Evolutionary conservation across 2,888 invertebrate species (phyloP), one percentile per base, ranked within the genome.

Genomic region (Helleia helle): DNA sequence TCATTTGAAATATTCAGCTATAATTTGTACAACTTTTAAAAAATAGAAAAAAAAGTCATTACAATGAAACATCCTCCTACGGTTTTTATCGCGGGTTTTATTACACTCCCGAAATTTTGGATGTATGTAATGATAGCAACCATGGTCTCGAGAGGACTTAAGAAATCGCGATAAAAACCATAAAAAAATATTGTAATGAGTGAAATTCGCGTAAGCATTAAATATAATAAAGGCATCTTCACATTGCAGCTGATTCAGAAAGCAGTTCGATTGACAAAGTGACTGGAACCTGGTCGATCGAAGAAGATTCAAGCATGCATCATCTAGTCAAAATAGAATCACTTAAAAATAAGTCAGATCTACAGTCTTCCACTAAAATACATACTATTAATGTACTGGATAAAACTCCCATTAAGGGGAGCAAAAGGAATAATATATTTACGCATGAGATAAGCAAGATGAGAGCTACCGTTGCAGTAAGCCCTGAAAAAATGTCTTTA

Each of bases 401-500:
- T 17, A 64, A 68, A 7, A 81, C 81, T 2, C 80, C 80, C 2
- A 65, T 74, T 17, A 80, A 73, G 52, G 62, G 68, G 17, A 80
- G 75, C 59, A 56, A 58, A 8, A 72, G 58, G 52, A 65, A 52
- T 26, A 66, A 52, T 38, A 55, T 65, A 39, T 59, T 63, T 13
- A 52, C 66, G 4, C 79, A 80, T 47, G 76, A 79, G 59, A 79
- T 80, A 60, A 77, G 73, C 49, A 80, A 79, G 73, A 79, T 81
- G 51, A 69, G 79, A 34, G 62, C 63, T n/a, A 57, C 64, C 7
- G 42, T 52, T 7, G 48, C 50, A 6, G 38, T 59, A 3, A 79
- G 71, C 42, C 73, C 81, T 0, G 50, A 65, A 27, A 58, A 65
- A 41, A 85, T 84, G 83, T 84, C 83, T 2, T 45, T 84, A 52